These are phyloP conservation scores for Aselliscus stoliczkanus DNA, from an alignment of 2,797 vertebrate species.

Conservation along the genomic window DNA sequence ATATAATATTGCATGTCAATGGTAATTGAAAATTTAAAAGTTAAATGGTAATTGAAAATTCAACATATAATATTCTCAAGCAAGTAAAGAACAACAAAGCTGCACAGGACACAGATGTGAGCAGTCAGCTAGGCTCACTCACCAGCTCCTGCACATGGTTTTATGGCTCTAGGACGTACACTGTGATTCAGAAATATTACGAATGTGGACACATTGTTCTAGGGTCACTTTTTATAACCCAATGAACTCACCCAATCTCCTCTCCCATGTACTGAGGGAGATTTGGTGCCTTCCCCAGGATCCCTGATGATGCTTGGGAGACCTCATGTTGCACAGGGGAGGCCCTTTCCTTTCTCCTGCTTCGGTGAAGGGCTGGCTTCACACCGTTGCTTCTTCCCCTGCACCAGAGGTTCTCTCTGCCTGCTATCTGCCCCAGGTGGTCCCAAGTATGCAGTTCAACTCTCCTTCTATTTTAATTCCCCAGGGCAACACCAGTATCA, in stretches of 20 bases:
- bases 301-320: neutral
- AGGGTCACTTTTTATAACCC: neutral
- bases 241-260: neutral
- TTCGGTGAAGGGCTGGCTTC: neutral
- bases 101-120: accelerated
- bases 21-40: no score
- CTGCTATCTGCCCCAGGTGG: neutral
- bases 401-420: neutral
- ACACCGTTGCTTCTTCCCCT: neutral
- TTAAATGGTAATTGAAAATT: no score
- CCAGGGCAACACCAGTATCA: neutral
- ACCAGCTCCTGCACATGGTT: accelerated
- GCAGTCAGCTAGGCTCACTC: neutral
- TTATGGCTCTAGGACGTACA: neutral
- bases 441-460: neutral
- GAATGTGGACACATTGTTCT: neutral
- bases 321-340: accelerated
- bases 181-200: neutral
- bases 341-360: neutral
- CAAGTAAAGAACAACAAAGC: neutral
- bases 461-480: neutral
- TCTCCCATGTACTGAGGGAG: accelerated
- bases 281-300: neutral
- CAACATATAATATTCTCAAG: neutral
- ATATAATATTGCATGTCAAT: no score